Evolutionary conservation across 2,797 vertebrate species (phyloP).

Genomic region (Tapirus indicus): DNA sequence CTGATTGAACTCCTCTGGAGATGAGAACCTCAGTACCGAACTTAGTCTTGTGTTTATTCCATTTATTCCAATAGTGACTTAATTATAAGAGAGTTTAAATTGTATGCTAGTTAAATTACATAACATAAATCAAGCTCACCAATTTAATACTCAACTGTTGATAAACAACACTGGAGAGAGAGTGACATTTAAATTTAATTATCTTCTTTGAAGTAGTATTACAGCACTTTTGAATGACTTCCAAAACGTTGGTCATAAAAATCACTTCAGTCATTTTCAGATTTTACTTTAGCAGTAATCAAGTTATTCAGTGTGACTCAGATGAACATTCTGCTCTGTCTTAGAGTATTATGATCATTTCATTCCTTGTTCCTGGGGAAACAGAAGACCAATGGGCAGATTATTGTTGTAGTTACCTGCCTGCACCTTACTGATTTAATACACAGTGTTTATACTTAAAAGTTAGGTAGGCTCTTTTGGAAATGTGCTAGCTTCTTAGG

Average conservation of each 20-base stretch:
- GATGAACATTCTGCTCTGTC: slow-evolving; percentile 62
- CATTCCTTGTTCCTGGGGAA: not conserved
- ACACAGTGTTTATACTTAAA: not conserved
- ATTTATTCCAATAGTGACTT: slow-evolving; percentile 41
- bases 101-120: slow-evolving; percentile 20
- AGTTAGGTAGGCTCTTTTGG: not conserved
- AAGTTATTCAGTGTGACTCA: slow-evolving; percentile 71
- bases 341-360: slow-evolving; percentile 20
- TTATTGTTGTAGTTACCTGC: not conserved
- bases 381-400: not conserved
- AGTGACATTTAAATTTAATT: slow-evolving; percentile 60
- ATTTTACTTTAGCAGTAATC: slow-evolving; percentile 59
- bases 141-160: slow-evolving; percentile 58
- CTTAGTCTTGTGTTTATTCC: slow-evolving; percentile 21
- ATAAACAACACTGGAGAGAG: slow-evolving; percentile 55
- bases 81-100: slow-evolving; percentile 46
- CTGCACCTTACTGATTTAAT: not conserved
- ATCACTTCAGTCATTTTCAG: slow-evolving; percentile 68
- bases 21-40: not conserved
- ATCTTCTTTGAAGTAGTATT: slow-evolving; percentile 53
- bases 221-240: slow-evolving; percentile 68
- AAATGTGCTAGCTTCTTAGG: not conserved
- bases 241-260: slow-evolving; percentile 63
- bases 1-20: not conserved
- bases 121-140: slow-evolving; percentile 24